Evolutionary conservation across 1,140 invertebrate genomes (phyloP).

Genomic region (Meloidogyne chitwoodi): DNA sequence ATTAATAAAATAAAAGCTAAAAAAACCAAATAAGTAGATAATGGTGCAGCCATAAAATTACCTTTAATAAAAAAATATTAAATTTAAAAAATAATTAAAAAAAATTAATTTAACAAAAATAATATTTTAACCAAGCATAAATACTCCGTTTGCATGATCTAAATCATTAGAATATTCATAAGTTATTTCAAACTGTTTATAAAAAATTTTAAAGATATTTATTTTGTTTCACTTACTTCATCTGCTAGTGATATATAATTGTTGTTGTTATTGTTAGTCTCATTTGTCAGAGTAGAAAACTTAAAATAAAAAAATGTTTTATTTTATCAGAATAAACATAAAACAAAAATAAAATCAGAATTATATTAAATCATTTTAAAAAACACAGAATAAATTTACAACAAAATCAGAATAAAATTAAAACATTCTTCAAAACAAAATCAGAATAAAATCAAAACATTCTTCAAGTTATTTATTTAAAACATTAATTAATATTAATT

Average conservation of each 20-base stretch:
- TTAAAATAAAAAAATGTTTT: no score
- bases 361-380: no score
- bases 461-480: neutral
- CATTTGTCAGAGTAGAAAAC: neutral
- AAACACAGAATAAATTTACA: neutral
- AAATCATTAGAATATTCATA: neutral
- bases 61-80: constrained; percentile 7
- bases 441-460: neutral
- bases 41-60: constrained; percentile 38
- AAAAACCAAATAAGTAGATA: constrained; percentile 26
- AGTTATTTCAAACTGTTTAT: constrained; percentile 12
- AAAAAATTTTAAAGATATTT: neutral
- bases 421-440: neutral
- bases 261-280: neutral
- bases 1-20: neutral
- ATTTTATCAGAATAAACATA: neutral
- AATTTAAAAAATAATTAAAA: neutral
- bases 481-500: constrained; percentile 6
- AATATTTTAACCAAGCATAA: constrained; percentile 3
- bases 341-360: no score
- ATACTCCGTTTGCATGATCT: constrained; percentile 15
- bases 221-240: neutral
- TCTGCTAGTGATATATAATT: neutral
- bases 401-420: neutral
- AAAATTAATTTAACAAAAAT: no score